Percentiles rank a stretch among this genome's conserved stretches.
Conservation (phyloP, 37 sponge, comb jelly and placozoan genomes). For the Agelas oroides region DNA sequence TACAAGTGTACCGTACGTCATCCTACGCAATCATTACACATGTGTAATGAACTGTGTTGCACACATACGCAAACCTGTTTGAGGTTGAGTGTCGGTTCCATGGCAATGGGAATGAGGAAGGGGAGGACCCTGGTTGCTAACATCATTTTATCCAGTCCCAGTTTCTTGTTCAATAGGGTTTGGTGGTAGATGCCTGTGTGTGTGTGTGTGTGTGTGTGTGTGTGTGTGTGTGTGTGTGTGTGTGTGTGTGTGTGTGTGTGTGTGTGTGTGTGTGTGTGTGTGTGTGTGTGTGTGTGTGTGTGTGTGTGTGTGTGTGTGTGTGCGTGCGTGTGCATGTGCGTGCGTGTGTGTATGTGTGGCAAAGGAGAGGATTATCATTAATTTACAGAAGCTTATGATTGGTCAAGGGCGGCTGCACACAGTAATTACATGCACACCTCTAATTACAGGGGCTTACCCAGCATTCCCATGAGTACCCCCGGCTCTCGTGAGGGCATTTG, state of each 20-base stretch:
- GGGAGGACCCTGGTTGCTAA: constrained; percentile 71
- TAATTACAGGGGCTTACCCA: constrained; percentile 56
- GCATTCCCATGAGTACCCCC: constrained; percentile 86
- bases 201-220: not conserved
- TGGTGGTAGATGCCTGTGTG: constrained; percentile 72
- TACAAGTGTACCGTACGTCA: no score
- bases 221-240: not conserved
- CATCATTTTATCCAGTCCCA: constrained; percentile 64
- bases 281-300: not conserved
- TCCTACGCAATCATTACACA: no score
- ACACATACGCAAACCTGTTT: constrained; percentile 79
- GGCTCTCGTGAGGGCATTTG: constrained; percentile 74
- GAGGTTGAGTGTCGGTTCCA: constrained; percentile 70
- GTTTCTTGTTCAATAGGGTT: constrained; percentile 57
- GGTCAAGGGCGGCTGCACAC: no score
- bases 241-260: not conserved
- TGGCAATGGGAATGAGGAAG: constrained; percentile 69
- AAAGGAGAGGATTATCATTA: not conserved
- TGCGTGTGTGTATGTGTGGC: not conserved
- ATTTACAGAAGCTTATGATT: no score
- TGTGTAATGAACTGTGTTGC: no score
- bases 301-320: constrained; percentile 1
- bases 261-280: not conserved
- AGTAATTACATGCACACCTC: no score
- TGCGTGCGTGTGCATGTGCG: not conserved